phyloP scores from a whole-genome alignment of 2,888 invertebrate species.

The Rutpela maculata region DNA sequence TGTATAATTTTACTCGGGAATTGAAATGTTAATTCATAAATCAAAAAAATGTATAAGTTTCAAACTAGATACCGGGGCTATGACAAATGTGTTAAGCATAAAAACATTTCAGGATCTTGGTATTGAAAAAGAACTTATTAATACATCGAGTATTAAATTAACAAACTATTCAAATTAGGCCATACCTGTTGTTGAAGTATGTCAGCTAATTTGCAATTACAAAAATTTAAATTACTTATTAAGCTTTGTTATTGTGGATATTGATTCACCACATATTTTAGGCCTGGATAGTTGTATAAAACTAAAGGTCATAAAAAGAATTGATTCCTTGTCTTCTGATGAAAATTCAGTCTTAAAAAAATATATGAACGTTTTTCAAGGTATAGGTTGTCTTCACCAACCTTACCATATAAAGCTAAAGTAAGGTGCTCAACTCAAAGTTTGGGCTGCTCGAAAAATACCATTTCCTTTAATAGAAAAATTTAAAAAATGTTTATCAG shows the following conservation, averaged over 20 bases:
- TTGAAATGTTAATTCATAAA: too few species aligned
- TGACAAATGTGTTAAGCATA: too few species aligned
- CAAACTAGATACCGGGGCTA: too few species aligned
- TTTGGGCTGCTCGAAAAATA: slow-evolving; percentile 28
- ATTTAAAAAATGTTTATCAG: slow-evolving; percentile 21
- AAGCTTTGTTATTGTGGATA: too few species aligned
- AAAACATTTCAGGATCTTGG: not conserved
- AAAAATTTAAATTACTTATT: slow-evolving; percentile 26
- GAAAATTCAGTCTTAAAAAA: slow-evolving; percentile 8
- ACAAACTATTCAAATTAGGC: slow-evolving; percentile 27
- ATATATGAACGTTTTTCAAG: too few species aligned
- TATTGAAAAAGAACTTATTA: not conserved
- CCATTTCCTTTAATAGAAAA: slow-evolving; percentile 19
- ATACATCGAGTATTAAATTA: not conserved
- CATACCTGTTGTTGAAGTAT: slow-evolving; percentile 22
- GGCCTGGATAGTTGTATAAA: slow-evolving; percentile 34
- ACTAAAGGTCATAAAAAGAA: slow-evolving; percentile 26
- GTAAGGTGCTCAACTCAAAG: too few species aligned
- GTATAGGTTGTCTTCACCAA: too few species aligned
- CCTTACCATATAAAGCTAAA: too few species aligned
- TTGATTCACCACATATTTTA: too few species aligned
- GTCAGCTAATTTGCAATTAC: slow-evolving; percentile 17
- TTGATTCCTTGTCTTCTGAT: slow-evolving; percentile 11
- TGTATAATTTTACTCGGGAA: too few species aligned
- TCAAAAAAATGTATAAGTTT: too few species aligned